A percentile compares a stretch with the other conserved stretches of the same genome.
Evolutionary conservation across 2,113 vertebrate species (phyloP).

Genomic region (Clarias macrocephalus): DNA sequence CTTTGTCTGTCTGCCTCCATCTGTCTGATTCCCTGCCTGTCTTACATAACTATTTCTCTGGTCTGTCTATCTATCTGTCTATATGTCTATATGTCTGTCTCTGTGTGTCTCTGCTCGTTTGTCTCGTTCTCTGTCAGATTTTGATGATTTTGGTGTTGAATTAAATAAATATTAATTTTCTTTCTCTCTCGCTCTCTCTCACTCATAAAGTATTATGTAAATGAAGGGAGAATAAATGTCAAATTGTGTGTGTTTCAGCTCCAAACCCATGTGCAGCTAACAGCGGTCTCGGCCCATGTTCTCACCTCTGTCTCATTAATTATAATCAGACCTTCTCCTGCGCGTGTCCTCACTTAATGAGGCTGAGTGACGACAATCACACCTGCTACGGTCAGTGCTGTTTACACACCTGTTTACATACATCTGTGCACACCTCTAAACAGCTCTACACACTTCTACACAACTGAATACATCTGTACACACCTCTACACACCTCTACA

Average conservation of each 20-base stretch:
- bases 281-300: constrained; percentile 86
- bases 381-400: constrained; percentile 85
- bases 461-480: background rate
- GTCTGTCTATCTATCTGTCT: background rate
- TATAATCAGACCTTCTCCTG: constrained; percentile 91
- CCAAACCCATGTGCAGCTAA: constrained; percentile 92
- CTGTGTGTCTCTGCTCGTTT: background rate
- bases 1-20: background rate
- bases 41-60: too few relatives aligned
- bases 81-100: background rate
- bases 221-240: background rate
- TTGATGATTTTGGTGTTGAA: background rate
- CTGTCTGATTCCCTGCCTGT: background rate
- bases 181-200: background rate
- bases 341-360: constrained; percentile 95
- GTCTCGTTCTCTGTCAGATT: background rate
- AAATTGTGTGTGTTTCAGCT: constrained; percentile 68
- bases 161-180: too few relatives aligned
- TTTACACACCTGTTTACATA: background rate
- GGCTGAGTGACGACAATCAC: constrained; percentile 82
- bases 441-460: background rate
- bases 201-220: background rate
- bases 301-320: constrained; percentile 95
- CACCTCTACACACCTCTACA: background rate
- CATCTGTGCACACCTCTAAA: background rate